Percentiles rank a stretch among this genome's conserved stretches.
Conservation (phyloP, 2,888 invertebrate species). For the Eilema sororculum region DNA sequence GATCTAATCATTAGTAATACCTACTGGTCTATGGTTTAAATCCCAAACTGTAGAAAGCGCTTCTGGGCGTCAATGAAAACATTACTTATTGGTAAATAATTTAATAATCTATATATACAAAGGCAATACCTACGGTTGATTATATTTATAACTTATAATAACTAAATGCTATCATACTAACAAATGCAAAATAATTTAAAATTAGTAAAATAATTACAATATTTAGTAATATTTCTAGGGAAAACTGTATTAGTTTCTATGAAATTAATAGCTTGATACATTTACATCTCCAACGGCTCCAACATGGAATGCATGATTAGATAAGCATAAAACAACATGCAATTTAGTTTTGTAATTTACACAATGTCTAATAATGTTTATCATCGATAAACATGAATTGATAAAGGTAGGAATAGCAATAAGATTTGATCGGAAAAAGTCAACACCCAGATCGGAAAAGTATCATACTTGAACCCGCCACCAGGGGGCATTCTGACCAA, state of each 20-base stretch:
- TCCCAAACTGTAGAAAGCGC: no score
- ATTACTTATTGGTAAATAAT: conserved; percentile 29
- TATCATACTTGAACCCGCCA: background rate
- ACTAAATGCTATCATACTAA: conserved; percentile 21
- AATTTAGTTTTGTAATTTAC: conserved; percentile 14
- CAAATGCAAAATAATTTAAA: conserved; percentile 41
- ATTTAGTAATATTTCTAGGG: conserved; percentile 11
- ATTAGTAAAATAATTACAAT: conserved; percentile 14
- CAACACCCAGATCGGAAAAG: no score
- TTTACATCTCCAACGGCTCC: conserved; percentile 22
- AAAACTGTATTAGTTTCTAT: conserved; percentile 6
- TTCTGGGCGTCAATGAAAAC: background rate
- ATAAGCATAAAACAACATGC: conserved; percentile 40
- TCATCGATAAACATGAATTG: background rate
- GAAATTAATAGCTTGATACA: conserved; percentile 10
- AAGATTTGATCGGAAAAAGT: background rate
- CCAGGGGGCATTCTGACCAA: no score
- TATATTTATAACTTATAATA: conserved; percentile 41
- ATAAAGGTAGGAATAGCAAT: background rate
- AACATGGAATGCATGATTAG: conserved; percentile 57
- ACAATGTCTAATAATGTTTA: background rate
- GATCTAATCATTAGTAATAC: no score
- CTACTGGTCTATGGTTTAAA: no score
- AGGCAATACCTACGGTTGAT: conserved; percentile 44
- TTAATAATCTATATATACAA: conserved; percentile 53